Percentiles rank a stretch among this genome's conserved stretches.
These are phyloP conservation scores for Bhutanitis thaidina DNA, from an alignment of 2,888 invertebrate species.

Conservation along the genomic window DNA sequence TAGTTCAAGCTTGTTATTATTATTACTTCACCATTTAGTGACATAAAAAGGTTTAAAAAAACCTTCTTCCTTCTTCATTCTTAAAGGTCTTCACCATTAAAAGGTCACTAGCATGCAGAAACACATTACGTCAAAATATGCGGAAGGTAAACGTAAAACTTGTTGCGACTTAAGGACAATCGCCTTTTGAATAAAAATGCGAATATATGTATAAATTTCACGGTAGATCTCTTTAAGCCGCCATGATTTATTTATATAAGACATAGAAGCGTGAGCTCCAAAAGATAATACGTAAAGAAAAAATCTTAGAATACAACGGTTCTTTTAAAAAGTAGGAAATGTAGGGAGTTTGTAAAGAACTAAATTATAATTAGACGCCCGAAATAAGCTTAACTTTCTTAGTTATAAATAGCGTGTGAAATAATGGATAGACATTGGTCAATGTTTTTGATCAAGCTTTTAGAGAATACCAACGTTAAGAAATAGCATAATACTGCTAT, in stretches of 20 bases:
- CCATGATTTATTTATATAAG: conserved; percentile 8
- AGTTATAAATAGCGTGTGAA: too few species aligned
- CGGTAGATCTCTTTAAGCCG: conserved; percentile 1
- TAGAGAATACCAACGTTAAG: too few species aligned
- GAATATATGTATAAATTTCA: conserved; percentile 19
- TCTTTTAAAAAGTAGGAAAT: not conserved
- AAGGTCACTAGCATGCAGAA: not conserved
- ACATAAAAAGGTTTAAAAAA: too few species aligned
- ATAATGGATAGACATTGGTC: too few species aligned
- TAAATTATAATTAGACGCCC: too few species aligned
- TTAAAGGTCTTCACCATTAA: not conserved
- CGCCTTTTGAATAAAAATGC: conserved; percentile 17
- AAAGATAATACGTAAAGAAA: not conserved
- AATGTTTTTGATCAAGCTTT: too few species aligned
- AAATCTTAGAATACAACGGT: not conserved
- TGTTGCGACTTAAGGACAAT: conserved; percentile 19
- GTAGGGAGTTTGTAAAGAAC: too few species aligned
- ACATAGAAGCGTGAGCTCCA: not conserved
- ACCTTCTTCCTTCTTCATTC: too few species aligned
- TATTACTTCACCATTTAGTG: too few species aligned
- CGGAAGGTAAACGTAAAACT: conserved; percentile 15
- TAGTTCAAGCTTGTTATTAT: too few species aligned
- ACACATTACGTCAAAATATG: conserved; percentile 18
- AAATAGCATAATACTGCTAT: too few species aligned
- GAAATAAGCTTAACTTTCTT: too few species aligned